Base-by-base conservation (phyloP, 2,797 vertebrate species). In the Cryptoblepharus egeriae region DNA sequence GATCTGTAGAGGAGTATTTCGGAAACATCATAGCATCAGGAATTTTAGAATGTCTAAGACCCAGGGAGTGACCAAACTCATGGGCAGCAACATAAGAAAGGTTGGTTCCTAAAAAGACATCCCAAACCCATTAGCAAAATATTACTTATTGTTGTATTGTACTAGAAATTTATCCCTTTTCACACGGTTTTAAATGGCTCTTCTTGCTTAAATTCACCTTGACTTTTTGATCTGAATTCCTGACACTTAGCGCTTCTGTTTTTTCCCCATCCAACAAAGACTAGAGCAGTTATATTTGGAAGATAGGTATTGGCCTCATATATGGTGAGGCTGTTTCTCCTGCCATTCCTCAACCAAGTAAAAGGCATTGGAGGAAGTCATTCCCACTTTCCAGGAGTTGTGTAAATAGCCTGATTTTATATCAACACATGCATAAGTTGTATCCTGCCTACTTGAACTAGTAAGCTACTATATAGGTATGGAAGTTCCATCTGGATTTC, bases 51-150 rank as follows among this genome's bases (percentile, higher is more conserved):
- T 97, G 97, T 26, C 22, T 73, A 26, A 97, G 95, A 68, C 97
- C 97, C 69, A 97, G 78, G 30, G 97, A 94, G 83, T 97, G 97
- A n/a, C 97, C 97, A 85, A 97, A 18, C 87, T 97, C 97, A 86
- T 97, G 97, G 87, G 96, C 96, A 88, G 96, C 97, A 86, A 97
- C 96, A 0, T 96, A 92, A 86, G 97, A 97, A 80, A 97, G 89
- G 84, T 95, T 96, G 72, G 90, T 92, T 55, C 96, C 97, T 95
- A 65, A 77, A 90, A 88, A 75, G 60, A 58, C 79, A 75, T 65
- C 2, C 42, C 42, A 45, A 45, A 45, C 4, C 45, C 4, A 49
- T 49, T 49, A 49, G 45, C 45, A 49, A 49, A 49, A 42, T 42
- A 49, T 49, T 49, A 45, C 5, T 45, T 45, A 49, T 49, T 49